These are phyloP conservation scores for Microdon myrmicae DNA, from an alignment of 2,888 invertebrate genomes.

Conservation along the genomic window DNA sequence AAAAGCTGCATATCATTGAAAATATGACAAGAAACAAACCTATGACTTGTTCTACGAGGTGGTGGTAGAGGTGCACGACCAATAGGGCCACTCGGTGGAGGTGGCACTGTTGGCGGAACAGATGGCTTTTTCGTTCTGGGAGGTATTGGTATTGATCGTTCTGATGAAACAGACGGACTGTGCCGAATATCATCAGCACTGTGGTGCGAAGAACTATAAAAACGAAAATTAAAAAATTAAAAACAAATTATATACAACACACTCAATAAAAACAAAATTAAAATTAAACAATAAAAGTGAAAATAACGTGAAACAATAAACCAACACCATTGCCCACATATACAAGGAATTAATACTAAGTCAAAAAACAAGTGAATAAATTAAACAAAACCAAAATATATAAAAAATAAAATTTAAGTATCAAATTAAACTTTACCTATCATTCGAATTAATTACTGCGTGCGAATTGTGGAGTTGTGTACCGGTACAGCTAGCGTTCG, in stretches of 20 bases:
- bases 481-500: constrained; percentile 26
- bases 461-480: constrained; percentile 50
- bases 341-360: constrained; percentile 11
- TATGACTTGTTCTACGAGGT: constrained; percentile 63
- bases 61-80: constrained; percentile 63
- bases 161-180: constrained; percentile 62
- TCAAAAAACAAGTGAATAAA: constrained; percentile 4
- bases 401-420: constrained; percentile 4
- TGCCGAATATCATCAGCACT: constrained; percentile 58
- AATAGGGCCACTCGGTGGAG: constrained; percentile 52
- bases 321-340: constrained; percentile 1
- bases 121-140: constrained; percentile 61
- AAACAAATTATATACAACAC: constrained; percentile 8
- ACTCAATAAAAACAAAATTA: constrained; percentile 16
- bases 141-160: constrained; percentile 60
- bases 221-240: constrained; percentile 28
- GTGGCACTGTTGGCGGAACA: constrained; percentile 54
- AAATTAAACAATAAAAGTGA: constrained; percentile 12
- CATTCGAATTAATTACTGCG: constrained; percentile 54
- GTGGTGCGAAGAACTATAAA: constrained; percentile 49
- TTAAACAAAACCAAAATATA: constrained; percentile 3
- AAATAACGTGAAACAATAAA: constrained; percentile 20
- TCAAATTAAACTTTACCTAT: constrained; percentile 55
- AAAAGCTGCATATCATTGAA: no score
- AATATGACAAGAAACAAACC: constrained; percentile 59